Evolutionary conservation across 2,888 invertebrate genomes (phyloP).

Genomic region (Kryphioiulus occultus): DNA sequence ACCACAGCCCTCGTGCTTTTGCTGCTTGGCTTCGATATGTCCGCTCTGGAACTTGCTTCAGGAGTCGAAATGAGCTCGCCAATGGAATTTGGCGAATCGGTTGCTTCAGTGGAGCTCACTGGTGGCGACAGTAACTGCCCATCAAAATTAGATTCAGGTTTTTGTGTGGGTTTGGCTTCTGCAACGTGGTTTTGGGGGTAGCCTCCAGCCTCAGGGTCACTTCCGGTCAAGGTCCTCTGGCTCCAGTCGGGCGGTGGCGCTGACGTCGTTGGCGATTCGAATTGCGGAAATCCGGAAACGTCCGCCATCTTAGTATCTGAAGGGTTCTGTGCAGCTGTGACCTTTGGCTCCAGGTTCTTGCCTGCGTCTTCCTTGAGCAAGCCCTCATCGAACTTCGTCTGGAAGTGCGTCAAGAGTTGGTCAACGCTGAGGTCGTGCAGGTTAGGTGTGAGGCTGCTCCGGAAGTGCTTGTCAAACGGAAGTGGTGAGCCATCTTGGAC

Average conservation of each 20-base stretch:
- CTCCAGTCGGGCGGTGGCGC: not conserved
- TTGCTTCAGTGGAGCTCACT: not conserved
- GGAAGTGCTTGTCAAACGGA: not conserved
- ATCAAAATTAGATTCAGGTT: not conserved
- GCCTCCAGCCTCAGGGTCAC: not conserved
- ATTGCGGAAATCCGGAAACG: not conserved
- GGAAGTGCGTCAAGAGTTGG: not conserved
- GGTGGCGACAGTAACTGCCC: not conserved
- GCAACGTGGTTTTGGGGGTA: not conserved
- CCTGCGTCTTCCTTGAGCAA: not conserved
- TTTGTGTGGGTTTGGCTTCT: not conserved
- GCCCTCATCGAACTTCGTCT: constrained; percentile 13
- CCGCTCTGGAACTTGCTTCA: not conserved
- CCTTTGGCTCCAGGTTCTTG: not conserved
- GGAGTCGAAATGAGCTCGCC: not conserved
- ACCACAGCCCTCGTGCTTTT: not conserved
- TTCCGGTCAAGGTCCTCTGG: not conserved
- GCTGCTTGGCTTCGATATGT: not conserved
- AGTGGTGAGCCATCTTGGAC: not conserved
- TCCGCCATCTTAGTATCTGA: not conserved
- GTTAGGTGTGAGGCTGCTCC: not conserved
- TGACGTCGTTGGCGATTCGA: not conserved
- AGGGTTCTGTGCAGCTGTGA: not conserved
- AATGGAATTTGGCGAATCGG: not conserved
- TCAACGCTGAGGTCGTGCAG: not conserved